Evolutionary conservation across 2,797 vertebrate species (phyloP), one percentile per base, ranked within the genome.

Genomic region (Enteromius viviparus): DNA sequence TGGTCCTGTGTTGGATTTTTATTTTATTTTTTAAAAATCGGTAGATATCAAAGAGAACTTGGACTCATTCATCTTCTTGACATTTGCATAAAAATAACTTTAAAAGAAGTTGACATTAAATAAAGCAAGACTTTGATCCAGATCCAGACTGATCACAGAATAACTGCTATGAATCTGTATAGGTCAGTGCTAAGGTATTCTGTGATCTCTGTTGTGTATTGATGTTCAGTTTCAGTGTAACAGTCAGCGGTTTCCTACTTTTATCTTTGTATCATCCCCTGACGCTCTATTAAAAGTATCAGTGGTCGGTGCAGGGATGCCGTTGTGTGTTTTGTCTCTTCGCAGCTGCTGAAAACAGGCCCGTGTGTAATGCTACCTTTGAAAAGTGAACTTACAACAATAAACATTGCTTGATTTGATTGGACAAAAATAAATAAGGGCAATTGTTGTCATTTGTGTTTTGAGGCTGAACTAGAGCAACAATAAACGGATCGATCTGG

Each of bases 91-190:
- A 74, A 60, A 49, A 62, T 64, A 62, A 64, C 53, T 69, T 10
- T 37, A 69, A 29, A 58, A 47, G 21, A 58, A 53, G 66, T 32
- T 70, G 23, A 60, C 2, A 0, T n/a, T 62, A 34, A 60, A 26
- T 60, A 71, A 11, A 45, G 10, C 29, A 80, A 80, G 53, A 80
- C 78, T 81, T 81, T 81, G 42, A 80, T 80, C 51, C 6, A 80
- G 17, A 1, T 26, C 26, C 26, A 26, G 17, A 70, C 51, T 45
- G 78, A 81, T 81, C 40, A 49, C 29, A 34, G 12, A 49, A 23
- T 81, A 34, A 26, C 26, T 12, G 40, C 40, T 51, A 32, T 81
- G 29, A 74, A 62, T 71, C 42, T 9, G 42, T 26, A 51, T n/a
- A 26, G 79, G 45, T 74, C 80, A 74, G 32, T 64, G 17, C 42